These are phyloP conservation scores for Ceratina japonica DNA, from an alignment of 1,140 invertebrate species.

Conservation along the genomic window DNA sequence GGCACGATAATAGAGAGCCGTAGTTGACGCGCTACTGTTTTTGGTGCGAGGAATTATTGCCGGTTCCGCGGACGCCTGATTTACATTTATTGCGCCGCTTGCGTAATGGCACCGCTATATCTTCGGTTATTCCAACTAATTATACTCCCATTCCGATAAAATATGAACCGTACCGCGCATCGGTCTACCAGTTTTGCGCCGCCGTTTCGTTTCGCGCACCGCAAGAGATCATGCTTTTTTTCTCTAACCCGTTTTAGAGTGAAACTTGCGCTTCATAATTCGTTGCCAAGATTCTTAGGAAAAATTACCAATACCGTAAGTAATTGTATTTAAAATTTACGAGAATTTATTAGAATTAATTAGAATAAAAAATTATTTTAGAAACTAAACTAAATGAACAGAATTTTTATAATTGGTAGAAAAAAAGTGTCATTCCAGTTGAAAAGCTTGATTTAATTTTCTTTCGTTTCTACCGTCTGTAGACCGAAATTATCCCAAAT, in stretches of 20 bases:
- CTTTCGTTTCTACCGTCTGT: too few relatives aligned
- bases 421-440: too few relatives aligned
- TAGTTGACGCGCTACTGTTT: conserved; percentile 75
- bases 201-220: not conserved
- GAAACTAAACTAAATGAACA: too few relatives aligned
- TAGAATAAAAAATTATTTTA: too few relatives aligned
- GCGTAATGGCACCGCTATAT: conserved; percentile 76
- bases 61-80: conserved; percentile 74
- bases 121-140: conserved; percentile 78
- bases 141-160: conserved; percentile 76
- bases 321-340: too few relatives aligned
- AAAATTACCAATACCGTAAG: too few relatives aligned
- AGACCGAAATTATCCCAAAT: not conserved
- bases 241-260: not conserved
- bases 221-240: not conserved
- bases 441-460: too few relatives aligned
- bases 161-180: conserved; percentile 66
- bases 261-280: not conserved
- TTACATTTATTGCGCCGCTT: conserved; percentile 78
- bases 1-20: conserved; percentile 74
- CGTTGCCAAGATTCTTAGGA: too few relatives aligned
- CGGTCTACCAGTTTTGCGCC: conserved; percentile 19
- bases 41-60: conserved; percentile 76
- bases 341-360: too few relatives aligned
- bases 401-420: too few relatives aligned